These are phyloP conservation scores for Nephila pilipes DNA, from an alignment of 1,140 invertebrate species.

Conservation along the genomic window DNA sequence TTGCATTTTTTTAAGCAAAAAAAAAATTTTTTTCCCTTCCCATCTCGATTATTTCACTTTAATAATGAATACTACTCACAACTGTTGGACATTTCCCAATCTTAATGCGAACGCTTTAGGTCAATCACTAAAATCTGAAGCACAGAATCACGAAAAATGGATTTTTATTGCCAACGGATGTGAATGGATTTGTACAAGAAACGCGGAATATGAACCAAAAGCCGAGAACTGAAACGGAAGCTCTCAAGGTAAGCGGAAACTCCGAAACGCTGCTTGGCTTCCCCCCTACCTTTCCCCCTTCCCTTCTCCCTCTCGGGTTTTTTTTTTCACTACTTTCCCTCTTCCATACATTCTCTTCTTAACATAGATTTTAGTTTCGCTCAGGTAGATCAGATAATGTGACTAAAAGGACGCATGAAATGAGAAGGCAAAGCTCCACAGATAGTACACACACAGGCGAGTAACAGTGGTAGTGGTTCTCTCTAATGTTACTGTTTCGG, in stretches of 20 bases:
- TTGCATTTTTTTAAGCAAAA: not conserved
- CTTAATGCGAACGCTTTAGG: not conserved
- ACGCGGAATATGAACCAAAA: not conserved
- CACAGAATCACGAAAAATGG: not conserved
- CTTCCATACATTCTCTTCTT: not conserved
- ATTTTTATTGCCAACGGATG: constrained; percentile 30
- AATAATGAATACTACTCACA: not conserved
- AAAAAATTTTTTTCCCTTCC: not conserved
- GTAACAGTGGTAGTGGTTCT: not conserved
- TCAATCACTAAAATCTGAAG: not conserved
- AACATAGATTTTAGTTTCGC: constrained; percentile 13
- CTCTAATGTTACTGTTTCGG: not conserved
- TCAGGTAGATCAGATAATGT: constrained; percentile 40
- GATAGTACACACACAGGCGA: not conserved
- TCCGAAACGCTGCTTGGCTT: constrained; percentile 1
- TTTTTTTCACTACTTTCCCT: not conserved
- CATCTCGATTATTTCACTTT: not conserved
- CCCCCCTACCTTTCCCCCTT: not conserved
- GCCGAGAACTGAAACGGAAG: constrained; percentile 35
- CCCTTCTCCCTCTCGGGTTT: not conserved
- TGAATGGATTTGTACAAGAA: not conserved
- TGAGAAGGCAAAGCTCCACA: not conserved
- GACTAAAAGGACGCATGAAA: not conserved
- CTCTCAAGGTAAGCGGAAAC: constrained; percentile 52
- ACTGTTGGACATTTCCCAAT: not conserved